Evolutionary conservation across 92 coral and sea anemone species (phyloP).

Genomic region (Chrysogorgia sp.): DNA sequence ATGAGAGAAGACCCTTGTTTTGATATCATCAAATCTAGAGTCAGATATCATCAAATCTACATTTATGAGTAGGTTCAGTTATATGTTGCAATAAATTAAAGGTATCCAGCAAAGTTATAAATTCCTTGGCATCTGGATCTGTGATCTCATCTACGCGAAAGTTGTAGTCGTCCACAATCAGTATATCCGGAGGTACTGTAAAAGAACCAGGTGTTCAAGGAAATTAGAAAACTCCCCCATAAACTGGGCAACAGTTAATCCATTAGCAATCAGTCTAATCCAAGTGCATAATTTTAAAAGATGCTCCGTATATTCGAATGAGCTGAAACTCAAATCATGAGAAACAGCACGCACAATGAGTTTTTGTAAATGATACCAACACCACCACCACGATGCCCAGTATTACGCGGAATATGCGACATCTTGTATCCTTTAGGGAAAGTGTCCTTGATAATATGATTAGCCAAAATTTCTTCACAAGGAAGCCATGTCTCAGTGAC

Average conservation of each 20-base stretch:
- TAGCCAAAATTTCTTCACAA: background rate
- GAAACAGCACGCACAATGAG: no score
- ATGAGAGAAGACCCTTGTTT: no score
- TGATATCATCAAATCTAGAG: no score
- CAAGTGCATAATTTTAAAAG: conserved; percentile 43
- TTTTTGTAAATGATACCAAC: conserved; percentile 27
- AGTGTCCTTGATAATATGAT: background rate
- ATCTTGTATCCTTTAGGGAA: background rate
- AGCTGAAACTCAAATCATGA: no score
- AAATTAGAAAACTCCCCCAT: conserved; percentile 24
- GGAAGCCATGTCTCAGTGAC: conserved; percentile 57
- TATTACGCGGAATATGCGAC: no score
- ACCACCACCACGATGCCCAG: conserved; percentile 57
- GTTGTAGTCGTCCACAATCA: conserved; percentile 45
- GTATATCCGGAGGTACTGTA: conserved; percentile 37
- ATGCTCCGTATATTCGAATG: no score
- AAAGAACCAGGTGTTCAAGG: conserved; percentile 24
- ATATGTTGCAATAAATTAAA: no score
- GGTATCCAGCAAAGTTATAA: no score
- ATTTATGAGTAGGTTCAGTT: conserved; percentile 29
- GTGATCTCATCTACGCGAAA: background rate
- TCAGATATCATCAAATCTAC: no score
- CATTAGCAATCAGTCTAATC: conserved; percentile 35
- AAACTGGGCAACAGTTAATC: conserved; percentile 18
- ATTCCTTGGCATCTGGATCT: background rate